phyloP scores from a whole-genome alignment of 2,797 vertebrate species.

The Morus bassanus region DNA sequence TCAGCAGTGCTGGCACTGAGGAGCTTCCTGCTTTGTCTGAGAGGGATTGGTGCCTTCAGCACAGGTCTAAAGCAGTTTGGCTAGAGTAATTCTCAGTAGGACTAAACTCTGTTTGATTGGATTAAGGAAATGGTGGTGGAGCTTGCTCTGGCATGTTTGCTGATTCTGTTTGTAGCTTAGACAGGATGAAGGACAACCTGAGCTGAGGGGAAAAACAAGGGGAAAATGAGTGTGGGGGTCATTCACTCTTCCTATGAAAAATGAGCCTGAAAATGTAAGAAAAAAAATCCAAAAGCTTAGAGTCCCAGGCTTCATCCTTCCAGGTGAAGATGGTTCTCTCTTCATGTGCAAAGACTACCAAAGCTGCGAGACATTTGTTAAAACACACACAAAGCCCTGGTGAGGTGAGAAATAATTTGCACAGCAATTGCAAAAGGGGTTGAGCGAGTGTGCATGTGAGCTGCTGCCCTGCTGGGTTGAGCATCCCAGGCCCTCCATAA shows the following conservation, averaged over 20 bases:
- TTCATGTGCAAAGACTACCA: background rate
- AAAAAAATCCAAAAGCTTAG: background rate
- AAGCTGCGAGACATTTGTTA: background rate
- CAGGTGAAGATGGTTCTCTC: background rate
- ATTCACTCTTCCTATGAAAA: background rate
- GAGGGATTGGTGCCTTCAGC: fast-evolving
- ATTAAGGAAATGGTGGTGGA: background rate
- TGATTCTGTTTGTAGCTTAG: background rate
- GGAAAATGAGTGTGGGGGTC: background rate
- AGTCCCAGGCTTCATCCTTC: background rate
- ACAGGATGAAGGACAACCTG: background rate
- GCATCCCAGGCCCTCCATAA: background rate
- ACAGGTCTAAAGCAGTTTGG: background rate
- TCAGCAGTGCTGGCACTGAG: background rate
- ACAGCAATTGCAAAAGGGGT: background rate
- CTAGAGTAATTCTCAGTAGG: background rate
- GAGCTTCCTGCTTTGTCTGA: background rate
- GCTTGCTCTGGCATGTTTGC: background rate
- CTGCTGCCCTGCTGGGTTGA: background rate
- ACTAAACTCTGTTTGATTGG: background rate
- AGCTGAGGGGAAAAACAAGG: background rate
- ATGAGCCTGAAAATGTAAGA: background rate
- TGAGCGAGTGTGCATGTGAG: fast-evolving
- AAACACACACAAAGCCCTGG: background rate
- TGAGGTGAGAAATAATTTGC: background rate